Evolutionary conservation across 2,797 vertebrate genomes (phyloP).

Genomic region (Ptychobarbus kaznakovi): DNA sequence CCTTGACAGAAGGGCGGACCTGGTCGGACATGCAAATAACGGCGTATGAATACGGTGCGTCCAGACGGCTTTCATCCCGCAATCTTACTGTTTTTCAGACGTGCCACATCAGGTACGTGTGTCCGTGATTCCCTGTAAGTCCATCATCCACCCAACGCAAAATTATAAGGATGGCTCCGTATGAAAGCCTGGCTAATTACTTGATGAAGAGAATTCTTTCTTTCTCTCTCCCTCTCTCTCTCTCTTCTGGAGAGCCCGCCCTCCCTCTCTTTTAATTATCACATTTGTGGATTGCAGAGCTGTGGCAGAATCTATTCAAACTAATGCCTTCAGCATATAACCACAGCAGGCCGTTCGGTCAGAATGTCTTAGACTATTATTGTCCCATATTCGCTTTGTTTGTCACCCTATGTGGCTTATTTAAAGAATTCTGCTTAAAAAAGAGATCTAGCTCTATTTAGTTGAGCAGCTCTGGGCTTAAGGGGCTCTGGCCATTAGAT

Average conservation of each 20-base stretch:
- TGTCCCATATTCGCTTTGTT: background rate
- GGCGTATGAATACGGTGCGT: constrained; percentile 3
- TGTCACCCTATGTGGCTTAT: background rate
- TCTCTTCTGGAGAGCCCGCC: constrained; percentile 67
- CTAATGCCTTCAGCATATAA: constrained; percentile 9
- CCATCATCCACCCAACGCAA: constrained; percentile 88
- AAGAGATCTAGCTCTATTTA: constrained; percentile 44
- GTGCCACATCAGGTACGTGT: constrained; percentile 37
- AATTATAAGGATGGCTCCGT: constrained; percentile 70
- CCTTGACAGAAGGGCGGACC: constrained; percentile 18
- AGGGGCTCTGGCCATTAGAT: constrained; percentile 54
- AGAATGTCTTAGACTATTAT: constrained; percentile 7
- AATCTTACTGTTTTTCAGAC: constrained; percentile 47
- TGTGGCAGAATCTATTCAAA: constrained; percentile 35
- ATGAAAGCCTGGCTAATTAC: constrained; percentile 68
- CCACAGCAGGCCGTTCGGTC: constrained; percentile 11
- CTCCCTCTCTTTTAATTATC: constrained; percentile 65
- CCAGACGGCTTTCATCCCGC: constrained; percentile 31
- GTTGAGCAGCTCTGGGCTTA: constrained; percentile 23
- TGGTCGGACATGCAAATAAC: constrained; percentile 65
- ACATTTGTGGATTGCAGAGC: constrained; percentile 51
- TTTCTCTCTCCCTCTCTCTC: constrained; percentile 71
- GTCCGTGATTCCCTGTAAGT: constrained; percentile 76
- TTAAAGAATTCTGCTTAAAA: constrained; percentile 26
- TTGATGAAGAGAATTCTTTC: constrained; percentile 76